Conservation (phyloP, 1,140 invertebrate genomes). For the Drosophila novamexicana region DNA sequence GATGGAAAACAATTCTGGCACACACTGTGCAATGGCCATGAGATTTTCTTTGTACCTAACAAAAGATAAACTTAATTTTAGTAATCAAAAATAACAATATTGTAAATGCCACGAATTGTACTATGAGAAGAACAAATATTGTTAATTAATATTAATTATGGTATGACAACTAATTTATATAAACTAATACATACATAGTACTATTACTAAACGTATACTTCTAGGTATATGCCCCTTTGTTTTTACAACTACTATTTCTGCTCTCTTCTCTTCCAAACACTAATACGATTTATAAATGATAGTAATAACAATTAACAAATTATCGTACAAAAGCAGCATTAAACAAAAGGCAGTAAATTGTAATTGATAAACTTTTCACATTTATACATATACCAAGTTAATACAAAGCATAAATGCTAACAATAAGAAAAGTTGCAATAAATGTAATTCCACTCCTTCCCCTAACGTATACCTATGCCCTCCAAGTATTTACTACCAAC, state of each 20-base stretch:
- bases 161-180: constrained; percentile 67
- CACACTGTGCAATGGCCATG: constrained; percentile 55
- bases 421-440: constrained; percentile 32
- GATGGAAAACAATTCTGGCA: constrained; percentile 28
- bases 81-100: constrained; percentile 35
- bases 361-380: constrained; percentile 59
- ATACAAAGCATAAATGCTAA: constrained; percentile 37
- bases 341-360: constrained; percentile 40
- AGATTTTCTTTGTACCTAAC: constrained; percentile 75
- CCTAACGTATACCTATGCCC: constrained; percentile 43
- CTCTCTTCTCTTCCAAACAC: constrained; percentile 56
- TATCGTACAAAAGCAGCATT: constrained; percentile 38
- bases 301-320: constrained; percentile 37
- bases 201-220: constrained; percentile 35
- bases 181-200: constrained; percentile 32
- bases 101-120: constrained; percentile 62
- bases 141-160: constrained; percentile 69
- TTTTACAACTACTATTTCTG: constrained; percentile 58
- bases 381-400: constrained; percentile 50
- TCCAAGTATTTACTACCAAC: constrained; percentile 56
- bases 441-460: constrained; percentile 35
- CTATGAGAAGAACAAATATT: constrained; percentile 57
- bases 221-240: constrained; percentile 20
- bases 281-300: constrained; percentile 40
- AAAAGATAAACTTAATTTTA: constrained; percentile 51